Evolutionary conservation across 2,113 vertebrate species (phyloP).

Genomic region (Anarrhichthys ocellatus): DNA sequence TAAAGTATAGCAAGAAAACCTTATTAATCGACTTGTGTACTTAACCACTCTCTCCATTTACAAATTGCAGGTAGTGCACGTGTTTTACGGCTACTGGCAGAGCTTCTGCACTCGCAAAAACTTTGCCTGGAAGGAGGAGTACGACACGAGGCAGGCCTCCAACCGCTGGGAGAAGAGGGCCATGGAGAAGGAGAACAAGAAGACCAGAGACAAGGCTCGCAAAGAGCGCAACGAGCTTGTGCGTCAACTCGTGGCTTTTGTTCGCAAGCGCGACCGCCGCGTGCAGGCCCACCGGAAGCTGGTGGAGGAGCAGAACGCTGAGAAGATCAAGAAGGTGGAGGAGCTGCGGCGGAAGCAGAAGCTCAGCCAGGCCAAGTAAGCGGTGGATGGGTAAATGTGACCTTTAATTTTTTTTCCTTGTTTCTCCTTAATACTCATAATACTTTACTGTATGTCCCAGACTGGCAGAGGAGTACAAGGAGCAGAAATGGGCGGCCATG

Average conservation of each 20-base stretch:
- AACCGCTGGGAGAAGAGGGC: conserved; percentile 98
- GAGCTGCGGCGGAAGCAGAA: conserved; percentile 91
- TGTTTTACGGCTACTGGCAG: conserved; percentile 97
- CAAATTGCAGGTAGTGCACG: conserved; percentile 88
- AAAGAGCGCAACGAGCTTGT: conserved; percentile 93
- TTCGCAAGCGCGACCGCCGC: conserved; percentile 92
- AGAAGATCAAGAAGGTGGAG: conserved; percentile 91
- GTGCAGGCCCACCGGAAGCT: conserved; percentile 94
- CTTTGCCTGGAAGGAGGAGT: conserved; percentile 97
- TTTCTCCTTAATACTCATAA: background rate
- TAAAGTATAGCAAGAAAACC: background rate
- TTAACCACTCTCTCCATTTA: background rate
- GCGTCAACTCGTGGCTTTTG: conserved; percentile 92
- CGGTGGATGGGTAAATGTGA: background rate
- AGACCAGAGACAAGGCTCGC: conserved; percentile 90
- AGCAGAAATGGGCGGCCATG: conserved; percentile 96
- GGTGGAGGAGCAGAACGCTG: conserved; percentile 93
- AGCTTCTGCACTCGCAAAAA: conserved; percentile 95
- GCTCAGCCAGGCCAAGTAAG: conserved; percentile 91
- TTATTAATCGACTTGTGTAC: background rate
- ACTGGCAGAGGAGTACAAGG: conserved; percentile 91
- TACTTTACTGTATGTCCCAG: conserved; percentile 63
- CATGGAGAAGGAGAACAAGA: conserved; percentile 99
- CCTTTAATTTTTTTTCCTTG: background rate
- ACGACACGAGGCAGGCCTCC: conserved; percentile 93